A percentile compares a stretch with the other conserved stretches of the same genome.
Evolutionary conservation across 2,888 invertebrate species (phyloP).

Genomic region (Mimumesa dahlbomi): DNA sequence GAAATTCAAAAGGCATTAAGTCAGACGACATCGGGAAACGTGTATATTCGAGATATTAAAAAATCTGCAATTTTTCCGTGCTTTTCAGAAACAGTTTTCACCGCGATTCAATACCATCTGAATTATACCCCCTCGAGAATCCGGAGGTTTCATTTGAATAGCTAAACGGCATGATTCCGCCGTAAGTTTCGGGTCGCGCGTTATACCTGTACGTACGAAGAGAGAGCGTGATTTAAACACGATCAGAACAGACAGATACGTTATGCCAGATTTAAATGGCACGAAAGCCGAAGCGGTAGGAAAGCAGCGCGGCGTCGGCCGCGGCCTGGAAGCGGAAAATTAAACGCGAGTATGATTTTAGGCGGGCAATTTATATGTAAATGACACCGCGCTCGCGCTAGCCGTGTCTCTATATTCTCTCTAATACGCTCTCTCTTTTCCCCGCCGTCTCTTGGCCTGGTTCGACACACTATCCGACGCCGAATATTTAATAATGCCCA

Average conservation of each 20-base stretch:
- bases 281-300: constrained; percentile 50
- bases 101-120: too few relatives aligned
- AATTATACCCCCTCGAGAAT: too few relatives aligned
- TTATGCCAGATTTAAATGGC: constrained; percentile 66
- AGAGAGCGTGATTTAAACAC: not conserved
- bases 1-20: too few relatives aligned
- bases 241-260: constrained; percentile 63
- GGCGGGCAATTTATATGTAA: constrained; percentile 77
- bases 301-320: constrained; percentile 29
- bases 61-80: too few relatives aligned
- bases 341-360: constrained; percentile 77
- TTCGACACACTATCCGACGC: constrained; percentile 12
- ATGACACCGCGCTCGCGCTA: constrained; percentile 56
- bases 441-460: not conserved
- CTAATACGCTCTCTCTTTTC: constrained; percentile 6
- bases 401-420: constrained; percentile 29
- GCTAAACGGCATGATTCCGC: constrained; percentile 50
- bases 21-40: too few relatives aligned
- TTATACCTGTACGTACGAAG: constrained; percentile 63
- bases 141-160: constrained; percentile 56
- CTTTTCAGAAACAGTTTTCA: too few relatives aligned
- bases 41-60: too few relatives aligned
- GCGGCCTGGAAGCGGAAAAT: constrained; percentile 69
- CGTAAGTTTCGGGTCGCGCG: constrained; percentile 6
- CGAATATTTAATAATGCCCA: constrained; percentile 61